phyloP scores from a whole-genome alignment of 2,888 invertebrate species.

The Torymus tubicola region DNA sequence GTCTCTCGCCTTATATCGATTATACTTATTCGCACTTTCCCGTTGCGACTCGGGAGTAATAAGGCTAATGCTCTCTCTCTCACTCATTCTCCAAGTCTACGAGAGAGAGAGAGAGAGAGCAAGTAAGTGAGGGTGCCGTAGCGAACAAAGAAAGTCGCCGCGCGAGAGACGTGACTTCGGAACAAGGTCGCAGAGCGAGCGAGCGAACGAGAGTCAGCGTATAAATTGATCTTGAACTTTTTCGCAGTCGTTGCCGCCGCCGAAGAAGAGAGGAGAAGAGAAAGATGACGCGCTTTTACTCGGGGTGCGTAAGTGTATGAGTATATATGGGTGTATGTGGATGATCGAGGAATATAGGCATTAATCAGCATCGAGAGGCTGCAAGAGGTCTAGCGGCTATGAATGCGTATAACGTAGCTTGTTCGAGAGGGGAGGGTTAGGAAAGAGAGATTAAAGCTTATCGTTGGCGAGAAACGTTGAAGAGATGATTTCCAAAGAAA shows the following conservation, averaged over 20 bases:
- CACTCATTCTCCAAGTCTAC: conserved; percentile 62
- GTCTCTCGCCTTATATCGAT: too few species aligned
- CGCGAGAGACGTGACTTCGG: conserved; percentile 50
- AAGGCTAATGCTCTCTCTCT: conserved; percentile 11
- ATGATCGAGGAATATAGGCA: background rate
- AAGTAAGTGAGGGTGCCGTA: conserved; percentile 29
- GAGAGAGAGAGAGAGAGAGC: too few species aligned
- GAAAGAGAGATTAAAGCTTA: conserved; percentile 31
- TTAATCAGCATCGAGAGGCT: conserved; percentile 27
- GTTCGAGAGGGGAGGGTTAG: too few species aligned
- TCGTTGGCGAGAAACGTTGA: background rate
- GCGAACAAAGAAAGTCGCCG: conserved; percentile 62
- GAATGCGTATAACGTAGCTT: too few species aligned
- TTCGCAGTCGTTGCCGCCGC: background rate
- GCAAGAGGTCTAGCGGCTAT: too few species aligned
- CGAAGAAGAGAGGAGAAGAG: too few species aligned
- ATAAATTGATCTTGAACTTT: conserved; percentile 54
- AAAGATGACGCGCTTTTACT: background rate
- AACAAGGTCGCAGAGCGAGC: conserved; percentile 59
- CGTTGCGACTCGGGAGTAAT: too few species aligned
- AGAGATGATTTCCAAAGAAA: background rate
- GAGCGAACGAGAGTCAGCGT: background rate
- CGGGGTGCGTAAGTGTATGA: background rate
- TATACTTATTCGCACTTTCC: too few species aligned
- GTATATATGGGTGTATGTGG: background rate